Evolutionary conservation across 2,113 vertebrate species (phyloP).

Genomic region (Condylura cristata): DNA sequence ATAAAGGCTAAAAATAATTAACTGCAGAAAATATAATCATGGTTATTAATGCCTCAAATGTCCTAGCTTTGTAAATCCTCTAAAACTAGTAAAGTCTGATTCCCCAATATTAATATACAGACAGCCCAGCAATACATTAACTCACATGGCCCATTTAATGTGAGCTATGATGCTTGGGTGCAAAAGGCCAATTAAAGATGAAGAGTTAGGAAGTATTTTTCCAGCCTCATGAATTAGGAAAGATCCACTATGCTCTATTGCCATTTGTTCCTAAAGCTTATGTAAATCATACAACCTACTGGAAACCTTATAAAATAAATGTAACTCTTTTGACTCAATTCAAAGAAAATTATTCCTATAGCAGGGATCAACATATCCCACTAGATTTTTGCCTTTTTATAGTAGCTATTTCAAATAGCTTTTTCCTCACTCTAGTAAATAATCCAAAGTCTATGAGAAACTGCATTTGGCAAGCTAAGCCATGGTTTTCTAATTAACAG

Average conservation of each 20-base stretch:
- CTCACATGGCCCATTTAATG: constrained; percentile 48
- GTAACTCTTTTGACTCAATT: constrained; percentile 42
- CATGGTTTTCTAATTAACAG: not conserved
- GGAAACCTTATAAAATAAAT: constrained; percentile 49
- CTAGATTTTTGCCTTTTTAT: not conserved
- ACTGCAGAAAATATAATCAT: constrained; percentile 41
- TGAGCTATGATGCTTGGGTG: constrained; percentile 47
- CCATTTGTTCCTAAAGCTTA: constrained; percentile 21
- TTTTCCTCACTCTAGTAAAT: constrained; percentile 27
- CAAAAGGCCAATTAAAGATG: constrained; percentile 63
- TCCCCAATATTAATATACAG: constrained; percentile 16
- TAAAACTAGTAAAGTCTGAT: constrained; percentile 55
- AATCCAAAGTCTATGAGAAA: constrained; percentile 29
- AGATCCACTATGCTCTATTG: not conserved
- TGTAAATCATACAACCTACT: constrained; percentile 50
- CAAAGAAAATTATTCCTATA: constrained; percentile 27
- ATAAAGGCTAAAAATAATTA: constrained; percentile 35
- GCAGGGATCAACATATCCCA: not conserved
- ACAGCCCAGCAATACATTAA: constrained; percentile 40
- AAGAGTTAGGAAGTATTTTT: constrained; percentile 62
- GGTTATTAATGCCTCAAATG: constrained; percentile 46
- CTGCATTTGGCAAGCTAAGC: not conserved
- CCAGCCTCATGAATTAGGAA: constrained; percentile 31
- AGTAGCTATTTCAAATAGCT: constrained; percentile 41
- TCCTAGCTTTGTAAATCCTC: constrained; percentile 47